Evolutionary conservation across 2,113 vertebrate genomes (phyloP), one percentile per base, ranked within the genome.

Genomic region (Sebastes schlegelii): DNA sequence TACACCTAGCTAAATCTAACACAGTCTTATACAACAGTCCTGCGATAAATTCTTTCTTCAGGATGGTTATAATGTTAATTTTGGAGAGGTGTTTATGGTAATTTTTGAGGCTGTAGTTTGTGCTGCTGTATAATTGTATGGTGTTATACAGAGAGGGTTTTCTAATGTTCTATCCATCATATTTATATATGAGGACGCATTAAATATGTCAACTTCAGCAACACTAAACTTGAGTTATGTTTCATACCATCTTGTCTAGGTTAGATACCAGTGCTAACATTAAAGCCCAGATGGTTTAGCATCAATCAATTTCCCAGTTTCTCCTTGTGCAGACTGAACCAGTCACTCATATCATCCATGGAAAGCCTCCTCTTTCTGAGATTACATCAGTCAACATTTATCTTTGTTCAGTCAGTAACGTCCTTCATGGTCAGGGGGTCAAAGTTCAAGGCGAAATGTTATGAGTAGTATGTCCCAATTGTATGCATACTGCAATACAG

Each of bases 301-400:
- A 0, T 62, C 13, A 23, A 61, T 68, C n/a, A 17, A 1, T 77
- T 69, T 58, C 55, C 58, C n/a, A 34, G 40, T 61, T 73, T 55
- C 17, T 4, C 55, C 60, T 34, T 62, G 0, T 71, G 43, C 26
- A 58, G 69, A 75, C 61, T 14, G 26, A 74, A 73, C 69, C 86
- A 74, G 74, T 84, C 82, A 66, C 58, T 77, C 81, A 52, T 66
- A 74, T 75, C 14, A 63, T 79, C 16, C 54, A 67, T 43, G 51
- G 61, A 76, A 72, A 61, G 26, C 63, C 60, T 52, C 63, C 80
- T 75, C 79, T 74, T 42, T n/a, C 57, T 5, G 77, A 70, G 84
- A 91, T 91, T 83, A 84, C 43, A 83, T 80, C 77, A 64, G 85
- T 82, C 79, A 87, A 46, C 61, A 63, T 83, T 76, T 72, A 63